A percentile compares a stretch with the other conserved stretches of the same genome.
These are phyloP conservation scores for Tricholaema leucomelas DNA, from an alignment of 2,113 vertebrate species.

Conservation along the genomic window DNA sequence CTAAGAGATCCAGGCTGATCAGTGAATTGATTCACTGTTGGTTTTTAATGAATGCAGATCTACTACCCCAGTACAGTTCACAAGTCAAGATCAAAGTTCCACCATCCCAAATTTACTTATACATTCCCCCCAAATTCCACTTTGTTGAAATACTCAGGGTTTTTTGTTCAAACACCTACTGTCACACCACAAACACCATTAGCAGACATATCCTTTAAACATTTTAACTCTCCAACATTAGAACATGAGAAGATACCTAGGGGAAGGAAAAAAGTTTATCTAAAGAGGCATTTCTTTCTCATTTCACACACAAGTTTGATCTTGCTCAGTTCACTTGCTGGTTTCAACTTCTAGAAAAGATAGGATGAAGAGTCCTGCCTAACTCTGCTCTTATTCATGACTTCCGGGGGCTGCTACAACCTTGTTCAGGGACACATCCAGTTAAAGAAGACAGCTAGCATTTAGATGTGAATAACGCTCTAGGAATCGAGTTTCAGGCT, in stretches of 20 bases:
- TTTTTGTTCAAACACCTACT: background rate
- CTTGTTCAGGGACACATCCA: background rate
- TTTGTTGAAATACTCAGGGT: background rate
- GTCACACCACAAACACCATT: background rate
- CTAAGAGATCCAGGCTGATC: background rate
- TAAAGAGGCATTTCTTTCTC: background rate
- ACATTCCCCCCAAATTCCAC: background rate
- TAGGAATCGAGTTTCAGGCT: background rate
- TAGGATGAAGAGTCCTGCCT: background rate
- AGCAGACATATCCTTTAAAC: background rate
- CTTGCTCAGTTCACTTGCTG: background rate
- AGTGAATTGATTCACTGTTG: background rate
- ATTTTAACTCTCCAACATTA: background rate
- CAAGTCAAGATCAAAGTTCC: fast-evolving
- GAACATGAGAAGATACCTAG: background rate
- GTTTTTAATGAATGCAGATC: background rate
- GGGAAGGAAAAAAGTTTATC: background rate
- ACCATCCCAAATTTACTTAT: background rate
- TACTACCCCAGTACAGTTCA: background rate
- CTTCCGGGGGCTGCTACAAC: background rate
- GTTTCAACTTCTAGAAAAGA: background rate
- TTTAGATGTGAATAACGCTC: background rate
- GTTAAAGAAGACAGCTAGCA: background rate
- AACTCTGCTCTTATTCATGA: background rate
- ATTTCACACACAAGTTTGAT: background rate